A percentile compares a stretch with the other conserved stretches of the same genome.
Conservation (phyloP, 2,113 vertebrate species). For the Lasiurus cinereus region DNA sequence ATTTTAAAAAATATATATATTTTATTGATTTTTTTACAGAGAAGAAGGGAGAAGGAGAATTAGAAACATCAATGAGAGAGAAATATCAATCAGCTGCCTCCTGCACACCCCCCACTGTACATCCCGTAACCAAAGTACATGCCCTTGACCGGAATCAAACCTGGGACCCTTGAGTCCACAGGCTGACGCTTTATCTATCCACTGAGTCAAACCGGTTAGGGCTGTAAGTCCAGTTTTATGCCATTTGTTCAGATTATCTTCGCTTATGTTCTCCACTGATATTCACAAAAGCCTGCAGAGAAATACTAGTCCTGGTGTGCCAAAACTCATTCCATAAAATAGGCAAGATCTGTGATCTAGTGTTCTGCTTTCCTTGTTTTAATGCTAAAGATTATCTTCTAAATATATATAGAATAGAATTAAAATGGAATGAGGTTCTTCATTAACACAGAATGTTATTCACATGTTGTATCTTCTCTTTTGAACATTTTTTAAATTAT, state of each 20-base stretch:
- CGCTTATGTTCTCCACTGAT: background rate
- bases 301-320: background rate
- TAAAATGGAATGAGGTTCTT: slow-evolving; percentile 43
- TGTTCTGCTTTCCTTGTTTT: slow-evolving; percentile 38
- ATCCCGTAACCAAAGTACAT: too few relatives aligned
- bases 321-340: background rate
- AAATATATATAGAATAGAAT: slow-evolving; percentile 33
- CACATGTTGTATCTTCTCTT: background rate
- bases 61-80: too few relatives aligned
- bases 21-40: too few relatives aligned
- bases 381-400: background rate
- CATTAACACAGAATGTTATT: slow-evolving; percentile 6
- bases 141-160: too few relatives aligned
- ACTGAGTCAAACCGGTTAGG: too few relatives aligned
- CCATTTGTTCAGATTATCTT: slow-evolving; percentile 32
- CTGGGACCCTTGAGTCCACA: too few relatives aligned
- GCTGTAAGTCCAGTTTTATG: slow-evolving; percentile 8
- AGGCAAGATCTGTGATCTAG: background rate
- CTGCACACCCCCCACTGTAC: too few relatives aligned
- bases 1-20: too few relatives aligned
- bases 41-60: too few relatives aligned
- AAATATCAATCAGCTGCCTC: too few relatives aligned
- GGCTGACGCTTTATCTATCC: too few relatives aligned
- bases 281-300: background rate
- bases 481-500: slow-evolving; percentile 3